A percentile compares a stretch with the other conserved stretches of the same genome.
phyloP scores from a whole-genome alignment of 2,113 vertebrate genomes.

The Orientallactaga bullata region DNA sequence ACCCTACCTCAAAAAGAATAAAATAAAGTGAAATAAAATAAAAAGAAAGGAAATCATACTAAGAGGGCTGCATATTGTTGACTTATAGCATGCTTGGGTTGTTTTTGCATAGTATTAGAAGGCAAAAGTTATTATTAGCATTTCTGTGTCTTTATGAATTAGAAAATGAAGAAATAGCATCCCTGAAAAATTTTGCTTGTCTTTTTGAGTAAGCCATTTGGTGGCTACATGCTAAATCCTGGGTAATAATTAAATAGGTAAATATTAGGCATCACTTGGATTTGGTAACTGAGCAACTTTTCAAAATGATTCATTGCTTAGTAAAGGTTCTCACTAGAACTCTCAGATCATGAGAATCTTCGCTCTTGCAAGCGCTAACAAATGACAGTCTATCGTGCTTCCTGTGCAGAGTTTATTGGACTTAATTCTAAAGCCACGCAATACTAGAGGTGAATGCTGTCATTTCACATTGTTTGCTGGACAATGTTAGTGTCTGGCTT shows the following conservation, averaged over 20 bases:
- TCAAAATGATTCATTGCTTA: background rate
- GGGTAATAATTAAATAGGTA: background rate
- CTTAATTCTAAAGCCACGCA: background rate
- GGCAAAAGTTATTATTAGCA: background rate
- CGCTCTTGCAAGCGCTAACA: background rate
- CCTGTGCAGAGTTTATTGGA: background rate
- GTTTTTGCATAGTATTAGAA: background rate
- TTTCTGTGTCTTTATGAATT: background rate
- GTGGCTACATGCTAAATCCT: background rate
- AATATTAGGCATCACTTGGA: background rate
- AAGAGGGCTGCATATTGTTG: background rate
- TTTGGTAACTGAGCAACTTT: background rate
- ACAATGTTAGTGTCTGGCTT: background rate
- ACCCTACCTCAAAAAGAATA: too few relatives aligned
- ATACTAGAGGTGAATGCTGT: background rate
- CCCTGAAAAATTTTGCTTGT: background rate
- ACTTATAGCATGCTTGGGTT: background rate
- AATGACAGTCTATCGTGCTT: background rate
- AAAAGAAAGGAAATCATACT: background rate
- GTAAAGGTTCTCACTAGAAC: background rate
- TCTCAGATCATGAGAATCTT: background rate
- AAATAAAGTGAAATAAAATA: too few relatives aligned
- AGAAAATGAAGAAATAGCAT: background rate
- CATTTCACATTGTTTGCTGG: background rate
- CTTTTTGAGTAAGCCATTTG: background rate